Evolutionary conservation across 2,113 vertebrate genomes (phyloP).

Genomic region (Columba janthina): DNA sequence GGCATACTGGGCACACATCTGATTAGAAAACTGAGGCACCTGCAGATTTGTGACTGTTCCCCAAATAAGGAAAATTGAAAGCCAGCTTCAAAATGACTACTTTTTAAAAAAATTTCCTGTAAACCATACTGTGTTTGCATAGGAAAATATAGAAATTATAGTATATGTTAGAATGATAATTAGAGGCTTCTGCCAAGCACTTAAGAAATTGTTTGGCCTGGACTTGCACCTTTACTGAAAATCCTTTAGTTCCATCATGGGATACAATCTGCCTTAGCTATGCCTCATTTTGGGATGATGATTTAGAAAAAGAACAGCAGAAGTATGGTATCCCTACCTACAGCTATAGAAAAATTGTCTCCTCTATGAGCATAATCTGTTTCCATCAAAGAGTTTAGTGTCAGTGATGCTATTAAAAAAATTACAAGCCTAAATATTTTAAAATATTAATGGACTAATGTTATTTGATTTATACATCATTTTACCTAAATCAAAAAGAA

Average conservation of each 20-base stretch:
- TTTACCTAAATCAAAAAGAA: background rate
- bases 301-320: background rate
- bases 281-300: background rate
- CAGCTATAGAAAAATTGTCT: background rate
- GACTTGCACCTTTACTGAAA: background rate
- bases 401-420: background rate
- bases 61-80: background rate
- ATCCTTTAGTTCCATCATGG: background rate
- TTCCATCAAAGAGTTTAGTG: background rate
- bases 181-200: background rate
- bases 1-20: background rate
- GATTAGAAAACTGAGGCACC: background rate
- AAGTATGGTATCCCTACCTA: background rate
- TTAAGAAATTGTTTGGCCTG: background rate
- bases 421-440: background rate
- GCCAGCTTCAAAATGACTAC: background rate
- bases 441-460: background rate
- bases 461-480: background rate
- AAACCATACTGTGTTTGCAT: fast-evolving
- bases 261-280: background rate
- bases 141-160: background rate
- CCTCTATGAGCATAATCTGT: background rate
- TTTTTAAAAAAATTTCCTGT: background rate
- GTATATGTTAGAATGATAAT: background rate
- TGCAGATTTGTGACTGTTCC: background rate